These are phyloP conservation scores for Enhydra lutris DNA, from an alignment of 2,113 vertebrate genomes.

Conservation along the genomic window DNA sequence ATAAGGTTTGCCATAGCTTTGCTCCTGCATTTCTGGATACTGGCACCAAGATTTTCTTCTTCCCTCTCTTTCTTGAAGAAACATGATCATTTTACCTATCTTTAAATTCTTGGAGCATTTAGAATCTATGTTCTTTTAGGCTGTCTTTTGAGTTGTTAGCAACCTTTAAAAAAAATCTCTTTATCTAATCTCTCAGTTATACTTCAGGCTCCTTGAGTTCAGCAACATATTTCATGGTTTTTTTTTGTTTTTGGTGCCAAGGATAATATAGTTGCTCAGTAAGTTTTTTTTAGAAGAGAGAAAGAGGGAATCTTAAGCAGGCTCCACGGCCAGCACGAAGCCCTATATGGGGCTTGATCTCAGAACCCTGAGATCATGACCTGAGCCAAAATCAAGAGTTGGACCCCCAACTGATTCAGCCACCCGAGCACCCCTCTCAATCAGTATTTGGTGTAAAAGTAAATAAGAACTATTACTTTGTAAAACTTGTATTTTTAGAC, in stretches of 20 bases:
- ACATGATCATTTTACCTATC: background rate
- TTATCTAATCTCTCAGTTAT: background rate
- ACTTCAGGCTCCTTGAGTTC: background rate
- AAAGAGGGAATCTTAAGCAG: background rate
- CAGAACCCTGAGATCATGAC: background rate
- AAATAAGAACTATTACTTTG: slow-evolving; percentile 10
- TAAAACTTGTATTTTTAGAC: slow-evolving; percentile 19
- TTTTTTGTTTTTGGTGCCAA: background rate
- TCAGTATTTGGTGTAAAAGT: slow-evolving; percentile 16
- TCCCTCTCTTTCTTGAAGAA: background rate
- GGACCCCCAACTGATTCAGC: background rate
- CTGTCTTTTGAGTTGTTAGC: background rate
- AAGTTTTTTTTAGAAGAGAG: background rate
- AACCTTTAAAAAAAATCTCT: background rate
- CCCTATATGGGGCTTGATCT: background rate
- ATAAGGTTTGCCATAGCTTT: background rate
- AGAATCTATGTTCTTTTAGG: background rate
- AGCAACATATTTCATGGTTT: background rate
- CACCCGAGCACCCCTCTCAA: background rate
- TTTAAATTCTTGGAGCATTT: slow-evolving; percentile 16
- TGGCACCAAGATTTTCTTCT: background rate
- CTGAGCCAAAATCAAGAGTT: background rate
- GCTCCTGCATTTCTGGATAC: background rate
- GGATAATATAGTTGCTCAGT: slow-evolving; percentile 6
- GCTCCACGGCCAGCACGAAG: background rate